Evolutionary conservation across 2,113 vertebrate genomes (phyloP), one percentile per base, ranked within the genome.

Genomic region (Poeciliopsis prolifica): DNA sequence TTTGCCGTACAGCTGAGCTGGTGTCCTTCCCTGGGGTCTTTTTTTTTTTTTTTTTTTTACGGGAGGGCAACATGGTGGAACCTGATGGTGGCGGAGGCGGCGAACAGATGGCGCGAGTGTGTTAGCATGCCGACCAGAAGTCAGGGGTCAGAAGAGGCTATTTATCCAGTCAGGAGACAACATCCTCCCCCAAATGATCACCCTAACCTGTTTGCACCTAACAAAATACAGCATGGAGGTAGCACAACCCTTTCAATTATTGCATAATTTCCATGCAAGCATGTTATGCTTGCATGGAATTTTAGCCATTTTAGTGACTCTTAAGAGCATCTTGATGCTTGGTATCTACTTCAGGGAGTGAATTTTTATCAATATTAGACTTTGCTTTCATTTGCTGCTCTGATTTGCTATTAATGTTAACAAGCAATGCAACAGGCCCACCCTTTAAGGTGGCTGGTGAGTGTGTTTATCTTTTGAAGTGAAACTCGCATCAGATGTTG

Each of bases 21-120:
- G 64, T 72, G 70, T 31, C 1, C 37, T 85, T 78, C 80, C 87
- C 63, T 64, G 74, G 65, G 80, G 74, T 70, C 61, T n/a, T 82
- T 83, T 70, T 74, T 35, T 82, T 80, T 70, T 29, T 82, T 83
- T 70, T 74, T 35, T 82, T 80, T 70, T 80, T 68, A 0, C 78
- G 71, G 67, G 19, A 67, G 75, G 30, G 61, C 69, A 60, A 77
- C 74, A 42, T 0, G 10, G 63, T 61, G 61, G 77, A 71, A 63
- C 67, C 72, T 62, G 70, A 84, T 68, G 80, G 72, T 44, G 51
- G 72, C 54, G 51, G 35, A 42, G 61, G 80, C 17, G 28, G 77
- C 35, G 82, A 88, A 79, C 91, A 91, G 88, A 92, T 88, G 87
- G 87, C 70, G 24, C 26, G 81, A 78, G 72, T 26, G 42, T 86